phyloP scores from a whole-genome alignment of 2,797 vertebrate species.

The Echeneis naucrates region DNA sequence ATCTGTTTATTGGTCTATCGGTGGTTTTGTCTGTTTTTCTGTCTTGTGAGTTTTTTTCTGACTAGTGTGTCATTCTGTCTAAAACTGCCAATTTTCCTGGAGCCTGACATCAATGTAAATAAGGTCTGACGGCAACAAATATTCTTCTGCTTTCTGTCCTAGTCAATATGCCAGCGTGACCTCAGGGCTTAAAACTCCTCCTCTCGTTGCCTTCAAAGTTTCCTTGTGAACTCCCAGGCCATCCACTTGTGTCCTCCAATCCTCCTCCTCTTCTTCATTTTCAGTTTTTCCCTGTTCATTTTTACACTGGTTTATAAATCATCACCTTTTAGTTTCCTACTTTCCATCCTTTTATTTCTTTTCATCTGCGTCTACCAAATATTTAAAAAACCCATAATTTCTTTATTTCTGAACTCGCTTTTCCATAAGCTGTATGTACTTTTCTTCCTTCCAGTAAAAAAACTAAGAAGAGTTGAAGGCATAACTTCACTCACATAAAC shows the following conservation, averaged over 20 bases:
- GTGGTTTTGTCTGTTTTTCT: not conserved
- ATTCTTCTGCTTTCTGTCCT: slow-evolving; percentile 39
- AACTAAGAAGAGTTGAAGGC: slow-evolving; percentile 14
- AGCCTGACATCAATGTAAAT: slow-evolving; percentile 64
- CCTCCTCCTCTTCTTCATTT: slow-evolving; percentile 10
- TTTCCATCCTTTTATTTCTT: slow-evolving; percentile 22
- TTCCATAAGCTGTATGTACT: not conserved
- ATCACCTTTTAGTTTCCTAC: slow-evolving; percentile 21
- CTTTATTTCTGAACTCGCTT: slow-evolving; percentile 7
- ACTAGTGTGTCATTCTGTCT: slow-evolving; percentile 26
- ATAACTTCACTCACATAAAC: slow-evolving; percentile 26
- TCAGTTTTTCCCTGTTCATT: slow-evolving; percentile 39
- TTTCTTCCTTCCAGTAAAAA: not conserved
- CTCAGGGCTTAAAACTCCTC: slow-evolving; percentile 31
- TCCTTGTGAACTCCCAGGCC: slow-evolving; percentile 36
- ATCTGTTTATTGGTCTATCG: not conserved
- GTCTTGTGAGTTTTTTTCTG: slow-evolving; percentile 4
- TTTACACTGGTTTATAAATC: slow-evolving; percentile 46
- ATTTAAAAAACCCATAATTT: slow-evolving; percentile 36
- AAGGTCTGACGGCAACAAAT: slow-evolving; percentile 63
- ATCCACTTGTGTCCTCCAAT: slow-evolving; percentile 2
- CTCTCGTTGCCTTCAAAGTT: slow-evolving; percentile 36
- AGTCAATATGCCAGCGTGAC: slow-evolving; percentile 53
- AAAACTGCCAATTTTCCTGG: slow-evolving; percentile 35
- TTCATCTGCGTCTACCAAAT: slow-evolving; percentile 33